These are phyloP conservation scores for Theodoxus fluviatilis DNA, from an alignment of 2,888 invertebrate species.

Conservation along the genomic window DNA sequence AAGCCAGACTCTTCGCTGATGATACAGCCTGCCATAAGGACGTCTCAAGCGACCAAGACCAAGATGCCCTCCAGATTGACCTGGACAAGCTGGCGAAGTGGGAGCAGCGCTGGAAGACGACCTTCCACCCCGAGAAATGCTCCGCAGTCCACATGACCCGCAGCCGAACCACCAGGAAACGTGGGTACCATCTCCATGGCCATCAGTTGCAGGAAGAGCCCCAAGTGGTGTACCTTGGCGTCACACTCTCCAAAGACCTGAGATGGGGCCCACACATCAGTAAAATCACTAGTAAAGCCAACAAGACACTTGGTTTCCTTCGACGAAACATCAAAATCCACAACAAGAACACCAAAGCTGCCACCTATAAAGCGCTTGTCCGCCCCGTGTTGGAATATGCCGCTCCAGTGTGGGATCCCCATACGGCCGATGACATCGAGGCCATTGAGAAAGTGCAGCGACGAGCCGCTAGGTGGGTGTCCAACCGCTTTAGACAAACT, in stretches of 20 bases:
- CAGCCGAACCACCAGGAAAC: background rate
- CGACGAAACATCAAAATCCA: too few relatives aligned
- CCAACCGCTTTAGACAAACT: too few relatives aligned
- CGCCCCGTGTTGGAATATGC: too few relatives aligned
- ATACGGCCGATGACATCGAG: too few relatives aligned
- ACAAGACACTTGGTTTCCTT: too few relatives aligned
- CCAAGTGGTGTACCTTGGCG: background rate
- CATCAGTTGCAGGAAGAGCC: background rate
- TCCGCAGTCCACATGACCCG: background rate
- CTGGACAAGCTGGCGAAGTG: constrained; percentile 14
- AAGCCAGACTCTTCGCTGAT: constrained; percentile 5
- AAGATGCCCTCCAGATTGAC: background rate
- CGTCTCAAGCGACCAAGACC: background rate
- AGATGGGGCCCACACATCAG: background rate
- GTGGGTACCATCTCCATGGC: constrained; percentile 4
- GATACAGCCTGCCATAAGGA: background rate
- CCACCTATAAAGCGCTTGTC: too few relatives aligned
- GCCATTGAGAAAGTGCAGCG: too few relatives aligned
- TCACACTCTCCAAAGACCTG: background rate
- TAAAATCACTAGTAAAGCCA: background rate
- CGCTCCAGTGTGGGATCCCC: too few relatives aligned
- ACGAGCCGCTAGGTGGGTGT: too few relatives aligned
- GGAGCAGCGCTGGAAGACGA: constrained; percentile 18
- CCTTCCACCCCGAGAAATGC: constrained; percentile 19
- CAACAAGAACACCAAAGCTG: too few relatives aligned